Base-by-base conservation (phyloP, 2,888 invertebrate genomes). In the Eupithecia tripunctaria region DNA sequence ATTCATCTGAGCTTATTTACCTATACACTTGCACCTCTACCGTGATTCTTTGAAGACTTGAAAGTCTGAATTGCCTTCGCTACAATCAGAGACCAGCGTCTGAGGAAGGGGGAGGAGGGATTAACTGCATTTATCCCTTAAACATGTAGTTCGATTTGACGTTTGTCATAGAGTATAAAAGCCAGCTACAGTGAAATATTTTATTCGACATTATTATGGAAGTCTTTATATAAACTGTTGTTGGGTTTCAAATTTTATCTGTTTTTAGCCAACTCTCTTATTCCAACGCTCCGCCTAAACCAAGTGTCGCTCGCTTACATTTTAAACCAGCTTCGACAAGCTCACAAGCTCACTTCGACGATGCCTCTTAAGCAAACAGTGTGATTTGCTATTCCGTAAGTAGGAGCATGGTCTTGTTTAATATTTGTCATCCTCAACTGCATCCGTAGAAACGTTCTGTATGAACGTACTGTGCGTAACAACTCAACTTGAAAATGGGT, bases 351-450 rank as follows among this genome's bases (percentile, higher is more conserved):
- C 18, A 60, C 85, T 84, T 88, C 89, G 84, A 90, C 89, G 90
- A 88, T 87, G 87, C 87, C 87, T 86, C 88, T 87, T 89, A 84
- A 82, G 87, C 89, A 92, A 93, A 92, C 88, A 79, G 84, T 83
- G 88, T 89, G 91, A 91, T 93, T 93, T 92, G 91, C 91, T 93
- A 92, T 93, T 92, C 91, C 89, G 88, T 92, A 90, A 88, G 88
- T 88, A 86, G 85, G 83, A 83, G 84, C 88, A 89, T 90, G 91
- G 89, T 89, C 87, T 82, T 81, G 86, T 83, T 88, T 86, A 89
- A 92, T 93, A 92, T 94, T 93, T 93, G 91, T 83, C 29, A 83
- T 83, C 84, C 82, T 83, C 80, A 78, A 74, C 81, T 78, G 78
- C 81, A 82, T 82, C 81, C 79, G 74, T 81, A 79, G 78, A 79